Percentiles rank a stretch among this genome's conserved stretches.
Evolutionary conservation across 2,113 vertebrate genomes (phyloP).

Genomic region (Lampris incognitus): DNA sequence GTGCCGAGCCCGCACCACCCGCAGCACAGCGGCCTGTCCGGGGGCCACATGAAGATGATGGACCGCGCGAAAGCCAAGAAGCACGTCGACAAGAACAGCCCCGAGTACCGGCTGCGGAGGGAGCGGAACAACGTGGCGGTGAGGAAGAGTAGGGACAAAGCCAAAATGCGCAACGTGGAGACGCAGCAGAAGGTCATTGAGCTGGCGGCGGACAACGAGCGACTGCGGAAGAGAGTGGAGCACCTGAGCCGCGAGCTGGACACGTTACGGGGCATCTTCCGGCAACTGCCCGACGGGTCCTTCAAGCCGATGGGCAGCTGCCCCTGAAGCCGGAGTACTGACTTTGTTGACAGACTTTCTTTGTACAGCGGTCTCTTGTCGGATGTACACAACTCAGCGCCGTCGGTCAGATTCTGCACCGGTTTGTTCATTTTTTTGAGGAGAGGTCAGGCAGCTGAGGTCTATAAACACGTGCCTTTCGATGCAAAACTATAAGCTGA

Average conservation of each 20-base stretch:
- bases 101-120: constrained; percentile 93
- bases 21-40: constrained; percentile 68
- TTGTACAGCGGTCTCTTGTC: too few species aligned
- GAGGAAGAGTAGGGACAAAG: constrained; percentile 97
- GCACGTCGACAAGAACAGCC: constrained; percentile 93
- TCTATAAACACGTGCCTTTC: constrained; percentile 77
- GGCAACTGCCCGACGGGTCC: constrained; percentile 94
- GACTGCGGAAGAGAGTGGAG: constrained; percentile 94
- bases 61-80: constrained; percentile 90
- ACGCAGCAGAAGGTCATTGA: constrained; percentile 98
- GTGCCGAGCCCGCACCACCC: constrained; percentile 93
- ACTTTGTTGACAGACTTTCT: not conserved
- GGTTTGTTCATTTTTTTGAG: constrained; percentile 32
- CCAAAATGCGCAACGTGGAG: constrained; percentile 96
- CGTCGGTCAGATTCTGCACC: too few species aligned
- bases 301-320: constrained; percentile 94
- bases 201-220: constrained; percentile 92
- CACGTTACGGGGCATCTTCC: constrained; percentile 95
- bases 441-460: constrained; percentile 73
- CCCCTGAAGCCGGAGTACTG: constrained; percentile 71
- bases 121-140: constrained; percentile 99
- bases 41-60: constrained; percentile 78
- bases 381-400: too few species aligned
- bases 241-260: constrained; percentile 95
- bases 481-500: constrained; percentile 76